Base-by-base conservation (phyloP, 1,140 invertebrate genomes). In the Conus ventricosus region DNA sequence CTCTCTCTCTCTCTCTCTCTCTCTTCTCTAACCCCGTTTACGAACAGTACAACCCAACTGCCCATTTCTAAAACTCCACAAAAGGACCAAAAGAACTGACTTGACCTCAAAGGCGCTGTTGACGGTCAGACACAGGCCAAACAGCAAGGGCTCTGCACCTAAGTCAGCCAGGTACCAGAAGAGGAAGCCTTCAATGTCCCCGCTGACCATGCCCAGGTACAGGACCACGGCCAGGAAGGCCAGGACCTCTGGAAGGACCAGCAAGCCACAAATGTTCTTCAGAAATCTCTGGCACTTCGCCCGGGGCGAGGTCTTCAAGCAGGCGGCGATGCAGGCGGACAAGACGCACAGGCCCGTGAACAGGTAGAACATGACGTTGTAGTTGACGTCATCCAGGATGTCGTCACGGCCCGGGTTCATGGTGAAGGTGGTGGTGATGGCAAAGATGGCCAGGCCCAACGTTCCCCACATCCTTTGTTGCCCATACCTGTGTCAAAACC, bases 341-440 rank as follows among this genome's bases (percentile, higher is more conserved):
- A 90, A 5, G 4, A 91, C 17, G 51, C 88, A 91, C 51, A 94
- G 85, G 8, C 57, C 57, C 57, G 57, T 60, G 57, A 60, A 4
- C 8, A 60, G 4, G 57, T 60, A 93, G 85, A 94, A 94, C 7
- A 91, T 90, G 10, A 92, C 53, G 7, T 84, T 76, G 81, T 91
- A 95, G 84, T 92, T 90, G n/a, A 93, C 89, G 4, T 60, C 85
- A 39, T 87, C 86, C 25, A 78, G 84, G 13, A 90, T 27, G 57
- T 88, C n/a, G 54, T 93, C 90, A 91, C 93, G 93, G 13, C 93
- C 84, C n/a, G 93, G 90, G 13, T 92, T 92, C 5, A 92, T 92
- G 5, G 91, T 83, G 51, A 60, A 60, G 8, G 57, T 60, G 57
- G 57, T 60, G 57, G 57, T 60, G n/a, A 94, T 63, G n/a, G 93